Percentiles rank a stretch among this genome's conserved stretches.
Evolutionary conservation across 2,888 invertebrate species (phyloP).

Genomic region (Cheilosia variabilis): DNA sequence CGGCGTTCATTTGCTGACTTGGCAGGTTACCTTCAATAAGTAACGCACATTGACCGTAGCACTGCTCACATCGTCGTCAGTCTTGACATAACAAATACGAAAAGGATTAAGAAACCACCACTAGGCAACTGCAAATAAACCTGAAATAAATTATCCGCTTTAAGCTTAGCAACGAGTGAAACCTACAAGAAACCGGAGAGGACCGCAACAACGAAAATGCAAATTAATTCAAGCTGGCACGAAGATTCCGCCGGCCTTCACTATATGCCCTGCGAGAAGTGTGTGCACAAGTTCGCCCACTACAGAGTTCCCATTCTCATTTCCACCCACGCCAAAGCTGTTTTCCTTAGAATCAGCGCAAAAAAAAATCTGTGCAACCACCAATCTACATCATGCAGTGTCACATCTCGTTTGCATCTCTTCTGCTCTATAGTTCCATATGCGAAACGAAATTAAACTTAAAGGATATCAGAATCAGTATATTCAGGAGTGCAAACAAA

Average conservation of each 20-base stretch:
- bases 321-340: background rate
- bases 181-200: too few relatives aligned
- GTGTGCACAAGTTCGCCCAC: slow-evolving; percentile 9
- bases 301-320: background rate
- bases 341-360: slow-evolving; percentile 17
- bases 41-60: too few relatives aligned
- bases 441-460: slow-evolving; percentile 53
- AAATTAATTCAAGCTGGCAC: slow-evolving; percentile 2
- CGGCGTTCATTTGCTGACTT: too few relatives aligned
- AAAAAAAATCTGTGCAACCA: background rate
- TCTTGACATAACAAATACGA: too few relatives aligned
- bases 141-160: too few relatives aligned
- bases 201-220: background rate
- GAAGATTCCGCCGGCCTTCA: background rate
- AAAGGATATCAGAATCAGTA: slow-evolving; percentile 30
- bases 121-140: too few relatives aligned
- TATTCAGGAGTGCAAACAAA: slow-evolving; percentile 31
- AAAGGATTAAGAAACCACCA: too few relatives aligned
- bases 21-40: too few relatives aligned
- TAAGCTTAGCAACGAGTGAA: too few relatives aligned
- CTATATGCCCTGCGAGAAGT: background rate
- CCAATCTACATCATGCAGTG: slow-evolving; percentile 11
- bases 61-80: too few relatives aligned
- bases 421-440: background rate
- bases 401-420: slow-evolving; percentile 26